These are phyloP conservation scores for Haliclona indistincta DNA, from an alignment of 37 sponge, comb jelly and placozoan species.

Conservation along the genomic window DNA sequence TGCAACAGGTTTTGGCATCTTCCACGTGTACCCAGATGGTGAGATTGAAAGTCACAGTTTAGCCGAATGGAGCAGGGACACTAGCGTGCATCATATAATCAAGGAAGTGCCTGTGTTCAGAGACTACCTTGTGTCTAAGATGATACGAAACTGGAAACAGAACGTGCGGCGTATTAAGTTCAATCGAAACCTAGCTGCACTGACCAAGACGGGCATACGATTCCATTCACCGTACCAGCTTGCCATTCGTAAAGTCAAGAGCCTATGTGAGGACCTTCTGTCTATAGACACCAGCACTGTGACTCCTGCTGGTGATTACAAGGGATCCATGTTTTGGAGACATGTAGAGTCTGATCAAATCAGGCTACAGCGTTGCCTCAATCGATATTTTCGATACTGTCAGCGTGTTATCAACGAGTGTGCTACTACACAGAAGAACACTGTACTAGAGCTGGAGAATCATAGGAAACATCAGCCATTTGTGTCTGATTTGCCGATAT, in stretches of 20 bases:
- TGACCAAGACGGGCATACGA: conserved; percentile 16
- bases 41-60: conserved; percentile 56
- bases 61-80: conserved; percentile 80
- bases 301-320: conserved; percentile 24
- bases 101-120: conserved; percentile 61
- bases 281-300: conserved; percentile 32
- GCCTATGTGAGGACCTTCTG: conserved; percentile 52
- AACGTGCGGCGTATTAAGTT: conserved; percentile 41
- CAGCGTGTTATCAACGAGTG: conserved; percentile 34
- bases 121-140: conserved; percentile 43
- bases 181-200: neutral
- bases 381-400: conserved; percentile 60
- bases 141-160: conserved; percentile 53
- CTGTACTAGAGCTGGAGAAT: conserved; percentile 17
- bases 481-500: conserved; percentile 70
- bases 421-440: neutral
- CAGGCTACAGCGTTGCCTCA: conserved; percentile 22
- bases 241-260: conserved; percentile 38
- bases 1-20: conserved; percentile 82
- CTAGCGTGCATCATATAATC: conserved; percentile 49
- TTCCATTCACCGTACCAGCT: conserved; percentile 36
- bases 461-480: conserved; percentile 33
- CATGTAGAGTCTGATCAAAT: neutral
- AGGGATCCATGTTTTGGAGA: conserved; percentile 1
- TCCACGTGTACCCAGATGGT: conserved; percentile 64